Evolutionary conservation across 1,140 invertebrate species (phyloP), one percentile per base, ranked within the genome.

Genomic region (Gonioctena quinquepunctata): DNA sequence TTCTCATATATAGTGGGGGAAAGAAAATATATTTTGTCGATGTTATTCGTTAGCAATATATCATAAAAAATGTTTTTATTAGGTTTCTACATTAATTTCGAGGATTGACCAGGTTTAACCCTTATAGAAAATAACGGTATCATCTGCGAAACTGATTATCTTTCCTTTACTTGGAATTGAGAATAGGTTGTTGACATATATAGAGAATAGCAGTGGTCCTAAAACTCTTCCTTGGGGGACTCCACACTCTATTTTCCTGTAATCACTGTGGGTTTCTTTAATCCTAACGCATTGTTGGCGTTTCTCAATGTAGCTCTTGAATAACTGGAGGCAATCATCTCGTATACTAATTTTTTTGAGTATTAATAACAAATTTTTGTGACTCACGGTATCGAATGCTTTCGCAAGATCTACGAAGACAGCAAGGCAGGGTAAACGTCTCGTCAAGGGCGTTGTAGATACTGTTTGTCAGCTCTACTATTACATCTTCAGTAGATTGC

Each of bases 361-460:
- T 73, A 74, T 77, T 11, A 42, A 25, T n/a, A 81, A 19, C 18
- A 80, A 28, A 62, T 25, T 33, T n/a, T 75, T 61, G 26, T 72
- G 74, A 60, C 74, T 68, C 3, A 80, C 75, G 13, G 75, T 71
- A 50, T 82, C 80, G 56, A 81, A 82, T 1, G 79, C 79, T 48
- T 76, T 78, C 8, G 60, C 72, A 16, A 81, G 63, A 54, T 82
- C 79, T 0, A 79, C 50, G 60, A 81, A 78, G 8, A 81, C 59
- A 18, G 33, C 67, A 11, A 70, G 22, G 13, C 70, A 71, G 42
- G 61, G 56, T 13, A 70, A 59, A 27, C 70, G n/a, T 54, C 18
- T 73, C 57, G 61, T 76, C 72, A 6, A 75, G 8, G 7, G 8
- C 42, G 50, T 66, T 19, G 42, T 71, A 50, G 13, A 75, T 72